These are phyloP conservation scores for Dione vanillae DNA, from an alignment of 2,888 invertebrate genomes.

Conservation along the genomic window DNA sequence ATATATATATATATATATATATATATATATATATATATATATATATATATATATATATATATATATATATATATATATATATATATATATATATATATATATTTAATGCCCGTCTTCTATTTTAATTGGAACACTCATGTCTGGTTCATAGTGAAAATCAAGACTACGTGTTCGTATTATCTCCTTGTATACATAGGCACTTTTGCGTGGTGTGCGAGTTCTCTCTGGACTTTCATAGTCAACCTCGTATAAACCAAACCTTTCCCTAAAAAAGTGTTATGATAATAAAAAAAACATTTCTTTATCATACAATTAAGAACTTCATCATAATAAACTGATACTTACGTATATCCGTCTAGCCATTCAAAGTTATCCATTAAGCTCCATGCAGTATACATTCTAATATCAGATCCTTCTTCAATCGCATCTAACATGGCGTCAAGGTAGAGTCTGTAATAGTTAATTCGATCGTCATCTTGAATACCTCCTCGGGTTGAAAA, in stretches of 20 bases:
- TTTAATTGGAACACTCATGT: slow-evolving; percentile 43
- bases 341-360: slow-evolving; percentile 79
- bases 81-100: not conserved
- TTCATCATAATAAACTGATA: slow-evolving; percentile 27
- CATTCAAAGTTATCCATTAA: slow-evolving; percentile 86
- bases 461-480: slow-evolving; percentile 67
- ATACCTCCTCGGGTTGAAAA: slow-evolving; percentile 53
- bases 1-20: too few species aligned
- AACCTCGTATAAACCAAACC: slow-evolving; percentile 87
- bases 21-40: too few species aligned
- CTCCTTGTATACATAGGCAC: slow-evolving; percentile 80
- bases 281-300: not conserved
- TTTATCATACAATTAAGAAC: not conserved
- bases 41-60: not conserved
- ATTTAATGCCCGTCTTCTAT: slow-evolving; percentile 7
- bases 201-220: slow-evolving; percentile 85
- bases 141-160: slow-evolving; percentile 57
- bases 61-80: not conserved
- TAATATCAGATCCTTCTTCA: slow-evolving; percentile 66
- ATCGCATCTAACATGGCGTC: slow-evolving; percentile 66
- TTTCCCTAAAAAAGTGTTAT: slow-evolving; percentile 65
- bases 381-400: slow-evolving; percentile 83
- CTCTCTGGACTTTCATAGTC: slow-evolving; percentile 84
- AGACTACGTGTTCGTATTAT: slow-evolving; percentile 69
- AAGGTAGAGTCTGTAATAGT: slow-evolving; percentile 65